Percentiles rank a stretch among this genome's conserved stretches.
Conservation (phyloP, 2,113 vertebrate genomes). For the Cariama cristata region DNA sequence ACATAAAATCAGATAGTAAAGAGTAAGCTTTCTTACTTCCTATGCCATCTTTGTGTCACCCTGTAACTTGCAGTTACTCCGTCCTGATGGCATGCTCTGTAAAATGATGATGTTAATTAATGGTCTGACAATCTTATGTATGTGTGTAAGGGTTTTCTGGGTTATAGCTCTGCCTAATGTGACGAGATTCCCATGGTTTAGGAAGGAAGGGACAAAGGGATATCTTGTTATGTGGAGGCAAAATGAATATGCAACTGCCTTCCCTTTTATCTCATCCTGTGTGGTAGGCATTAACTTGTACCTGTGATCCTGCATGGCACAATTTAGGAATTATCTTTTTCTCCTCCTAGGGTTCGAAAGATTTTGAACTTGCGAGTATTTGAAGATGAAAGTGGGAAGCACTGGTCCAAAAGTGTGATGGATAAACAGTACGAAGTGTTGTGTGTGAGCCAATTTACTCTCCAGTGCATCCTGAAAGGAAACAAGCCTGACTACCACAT, state of each 20-base stretch:
- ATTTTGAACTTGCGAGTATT: conserved; percentile 95
- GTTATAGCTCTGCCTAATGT: background rate
- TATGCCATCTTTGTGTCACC: background rate
- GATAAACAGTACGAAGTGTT: conserved; percentile 91
- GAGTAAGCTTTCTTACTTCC: background rate
- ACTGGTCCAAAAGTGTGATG: conserved; percentile 94
- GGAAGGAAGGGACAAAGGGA: background rate
- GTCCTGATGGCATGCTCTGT: background rate
- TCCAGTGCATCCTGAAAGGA: conserved; percentile 93
- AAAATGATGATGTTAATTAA: background rate
- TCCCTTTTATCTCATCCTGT: background rate
- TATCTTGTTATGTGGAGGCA: background rate
- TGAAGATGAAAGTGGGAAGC: conserved; percentile 90
- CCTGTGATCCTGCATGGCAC: background rate
- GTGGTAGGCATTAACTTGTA: background rate
- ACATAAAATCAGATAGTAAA: background rate
- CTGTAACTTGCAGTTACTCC: background rate
- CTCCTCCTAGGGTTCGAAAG: conserved; percentile 87
- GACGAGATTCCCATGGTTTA: background rate
- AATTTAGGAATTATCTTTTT: background rate
- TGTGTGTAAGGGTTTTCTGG: background rate
- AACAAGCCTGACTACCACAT: conserved; percentile 96
- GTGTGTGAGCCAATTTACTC: conserved; percentile 96
- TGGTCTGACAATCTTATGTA: background rate
- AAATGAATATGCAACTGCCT: background rate